These are phyloP conservation scores for Branchinecta lynchi DNA, from an alignment of 1,140 invertebrate genomes.

Conservation along the genomic window DNA sequence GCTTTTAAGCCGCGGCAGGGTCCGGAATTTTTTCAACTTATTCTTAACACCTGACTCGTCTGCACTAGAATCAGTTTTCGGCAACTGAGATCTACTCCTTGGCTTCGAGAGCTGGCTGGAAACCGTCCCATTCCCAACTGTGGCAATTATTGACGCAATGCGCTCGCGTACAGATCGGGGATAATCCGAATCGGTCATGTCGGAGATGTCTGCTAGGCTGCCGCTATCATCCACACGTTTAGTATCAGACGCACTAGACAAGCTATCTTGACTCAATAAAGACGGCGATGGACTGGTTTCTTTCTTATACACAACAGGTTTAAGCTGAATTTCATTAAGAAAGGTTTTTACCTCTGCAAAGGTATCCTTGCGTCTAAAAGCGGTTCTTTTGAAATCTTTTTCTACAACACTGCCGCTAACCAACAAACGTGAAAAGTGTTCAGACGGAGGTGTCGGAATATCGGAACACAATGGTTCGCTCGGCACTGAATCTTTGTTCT, in stretches of 20 bases:
- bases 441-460: neutral
- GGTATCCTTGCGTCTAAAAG: too few relatives aligned
- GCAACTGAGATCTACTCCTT: neutral
- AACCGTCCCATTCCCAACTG: neutral
- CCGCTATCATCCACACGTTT: neutral
- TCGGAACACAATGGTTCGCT: neutral
- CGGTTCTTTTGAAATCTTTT: constrained; percentile 14
- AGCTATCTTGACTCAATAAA: neutral
- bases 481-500: neutral
- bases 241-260: neutral
- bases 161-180: neutral
- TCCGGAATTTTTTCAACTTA: neutral
- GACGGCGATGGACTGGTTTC: neutral
- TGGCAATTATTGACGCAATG: neutral
- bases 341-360: constrained; percentile 15
- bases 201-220: neutral
- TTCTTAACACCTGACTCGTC: neutral
- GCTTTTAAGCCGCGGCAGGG: neutral
- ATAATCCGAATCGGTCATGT: neutral
- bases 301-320: neutral
- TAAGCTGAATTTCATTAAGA: constrained; percentile 14
- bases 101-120: neutral
- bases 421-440: constrained; percentile 17
- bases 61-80: neutral
- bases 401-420: constrained; percentile 17